Percentiles rank a stretch among this genome's conserved stretches.
Conservation (phyloP, 2,797 vertebrate genomes). For the Sebastiscus tertius region DNA sequence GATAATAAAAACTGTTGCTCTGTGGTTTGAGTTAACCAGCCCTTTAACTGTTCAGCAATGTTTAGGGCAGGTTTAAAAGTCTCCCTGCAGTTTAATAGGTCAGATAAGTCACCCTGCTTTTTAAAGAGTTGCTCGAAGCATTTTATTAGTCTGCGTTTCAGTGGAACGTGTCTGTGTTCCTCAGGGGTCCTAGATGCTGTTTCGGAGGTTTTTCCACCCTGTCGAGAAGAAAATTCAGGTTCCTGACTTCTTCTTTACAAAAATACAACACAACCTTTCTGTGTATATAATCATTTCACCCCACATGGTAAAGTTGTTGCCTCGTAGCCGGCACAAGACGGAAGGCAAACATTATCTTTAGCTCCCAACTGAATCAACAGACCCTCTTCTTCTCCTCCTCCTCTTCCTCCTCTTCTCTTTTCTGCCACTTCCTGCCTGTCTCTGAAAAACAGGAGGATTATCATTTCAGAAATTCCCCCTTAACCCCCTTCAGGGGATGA, state of each 20-base stretch:
- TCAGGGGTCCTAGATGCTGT: not conserved
- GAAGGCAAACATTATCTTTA: conserved; percentile 53
- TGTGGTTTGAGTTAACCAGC: not conserved
- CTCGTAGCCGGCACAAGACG: not conserved
- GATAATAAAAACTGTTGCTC: not conserved
- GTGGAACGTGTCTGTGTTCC: not conserved
- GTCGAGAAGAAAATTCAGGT: not conserved
- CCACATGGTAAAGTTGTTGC: conserved; percentile 31
- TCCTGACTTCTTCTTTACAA: not conserved
- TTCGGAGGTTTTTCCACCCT: not conserved
- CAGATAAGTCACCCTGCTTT: not conserved
- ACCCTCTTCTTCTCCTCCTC: conserved; percentile 1
- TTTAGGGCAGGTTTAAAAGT: not conserved
- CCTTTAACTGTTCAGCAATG: not conserved
- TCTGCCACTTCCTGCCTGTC: conserved; percentile 22
- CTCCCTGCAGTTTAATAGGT: not conserved
- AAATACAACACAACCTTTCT: not conserved
- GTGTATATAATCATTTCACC: not conserved
- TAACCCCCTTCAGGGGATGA: conserved; percentile 32
- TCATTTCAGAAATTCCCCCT: conserved; percentile 79
- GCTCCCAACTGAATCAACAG: conserved; percentile 34
- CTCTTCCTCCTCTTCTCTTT: conserved; percentile 1
- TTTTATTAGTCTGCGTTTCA: not conserved
- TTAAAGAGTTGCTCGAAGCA: not conserved
- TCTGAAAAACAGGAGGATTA: conserved; percentile 74